Evolutionary conservation across 2,113 vertebrate species (phyloP).

Genomic region (Sprattus sprattus): DNA sequence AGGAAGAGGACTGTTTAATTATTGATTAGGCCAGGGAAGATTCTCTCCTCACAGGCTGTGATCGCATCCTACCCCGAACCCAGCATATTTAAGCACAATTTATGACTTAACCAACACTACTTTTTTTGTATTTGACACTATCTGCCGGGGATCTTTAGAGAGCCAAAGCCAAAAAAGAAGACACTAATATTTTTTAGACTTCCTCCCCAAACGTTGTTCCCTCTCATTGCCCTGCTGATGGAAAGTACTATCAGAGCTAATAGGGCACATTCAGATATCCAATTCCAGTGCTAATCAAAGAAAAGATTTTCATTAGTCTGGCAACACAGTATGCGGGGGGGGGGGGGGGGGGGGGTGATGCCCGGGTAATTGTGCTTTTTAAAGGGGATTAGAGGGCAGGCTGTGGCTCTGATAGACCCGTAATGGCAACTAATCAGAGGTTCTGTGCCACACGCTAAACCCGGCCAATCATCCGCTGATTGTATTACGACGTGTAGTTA

Average conservation of each 20-base stretch:
- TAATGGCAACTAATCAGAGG: conserved; percentile 32
- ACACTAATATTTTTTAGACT: neutral
- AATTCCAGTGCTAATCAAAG: conserved; percentile 40
- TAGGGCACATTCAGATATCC: conserved; percentile 27
- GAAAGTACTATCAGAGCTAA: conserved; percentile 26
- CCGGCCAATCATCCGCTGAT: conserved; percentile 10
- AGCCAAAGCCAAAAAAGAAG: neutral
- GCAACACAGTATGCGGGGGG: neutral
- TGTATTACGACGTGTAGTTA: conserved; percentile 30
- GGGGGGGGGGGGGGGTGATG: conserved; percentile 19
- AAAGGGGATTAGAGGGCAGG: conserved; percentile 31
- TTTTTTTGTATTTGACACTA: neutral
- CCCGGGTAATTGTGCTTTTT: conserved; percentile 30
- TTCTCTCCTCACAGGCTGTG: too few species aligned
- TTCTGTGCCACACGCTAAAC: neutral
- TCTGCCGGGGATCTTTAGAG: neutral
- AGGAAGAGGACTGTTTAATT: too few species aligned
- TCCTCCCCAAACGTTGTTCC: neutral
- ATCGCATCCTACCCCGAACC: too few species aligned
- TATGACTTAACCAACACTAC: neutral
- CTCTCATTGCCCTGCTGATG: neutral
- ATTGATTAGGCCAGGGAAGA: too few species aligned
- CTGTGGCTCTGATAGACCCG: conserved; percentile 23
- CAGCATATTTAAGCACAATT: neutral
- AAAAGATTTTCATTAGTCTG: conserved; percentile 30